These are phyloP conservation scores for Ancistrus triradiatus DNA, from an alignment of 2,113 vertebrate genomes.

Conservation along the genomic window DNA sequence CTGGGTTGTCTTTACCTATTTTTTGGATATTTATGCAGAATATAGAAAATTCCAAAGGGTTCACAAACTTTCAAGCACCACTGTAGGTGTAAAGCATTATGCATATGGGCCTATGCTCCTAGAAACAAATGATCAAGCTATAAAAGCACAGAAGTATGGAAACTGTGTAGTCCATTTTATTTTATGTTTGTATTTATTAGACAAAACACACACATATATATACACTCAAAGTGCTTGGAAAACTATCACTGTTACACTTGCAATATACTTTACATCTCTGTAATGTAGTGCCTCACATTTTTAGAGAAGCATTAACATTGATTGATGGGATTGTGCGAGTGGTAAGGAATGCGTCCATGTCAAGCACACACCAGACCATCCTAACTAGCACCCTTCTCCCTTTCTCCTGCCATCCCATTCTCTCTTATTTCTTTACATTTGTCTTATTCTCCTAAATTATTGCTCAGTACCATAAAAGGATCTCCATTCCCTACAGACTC, in stretches of 20 bases:
- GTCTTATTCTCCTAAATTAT: conserved; percentile 29
- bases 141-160: no score
- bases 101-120: no score
- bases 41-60: no score
- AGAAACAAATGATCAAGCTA: no score
- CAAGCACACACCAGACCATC: conserved; percentile 15
- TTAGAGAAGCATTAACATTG: conserved; percentile 16
- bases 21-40: no score
- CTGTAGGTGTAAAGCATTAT: no score
- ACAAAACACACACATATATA: no score
- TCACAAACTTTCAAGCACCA: no score
- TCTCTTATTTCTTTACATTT: conserved; percentile 49
- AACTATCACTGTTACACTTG: not conserved
- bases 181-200: no score
- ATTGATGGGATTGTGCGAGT: conserved; percentile 39
- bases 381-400: conserved; percentile 10
- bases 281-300: not conserved
- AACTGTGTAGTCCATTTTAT: no score
- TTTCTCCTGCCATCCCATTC: conserved; percentile 38
- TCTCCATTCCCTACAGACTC: conserved; percentile 25
- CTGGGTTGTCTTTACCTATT: no score
- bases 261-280: not conserved
- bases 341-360: conserved; percentile 29
- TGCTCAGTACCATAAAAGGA: conserved; percentile 29
- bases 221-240: no score